Conservation (phyloP, 2,797 vertebrate genomes). For the Leucoraja ocellata region DNA sequence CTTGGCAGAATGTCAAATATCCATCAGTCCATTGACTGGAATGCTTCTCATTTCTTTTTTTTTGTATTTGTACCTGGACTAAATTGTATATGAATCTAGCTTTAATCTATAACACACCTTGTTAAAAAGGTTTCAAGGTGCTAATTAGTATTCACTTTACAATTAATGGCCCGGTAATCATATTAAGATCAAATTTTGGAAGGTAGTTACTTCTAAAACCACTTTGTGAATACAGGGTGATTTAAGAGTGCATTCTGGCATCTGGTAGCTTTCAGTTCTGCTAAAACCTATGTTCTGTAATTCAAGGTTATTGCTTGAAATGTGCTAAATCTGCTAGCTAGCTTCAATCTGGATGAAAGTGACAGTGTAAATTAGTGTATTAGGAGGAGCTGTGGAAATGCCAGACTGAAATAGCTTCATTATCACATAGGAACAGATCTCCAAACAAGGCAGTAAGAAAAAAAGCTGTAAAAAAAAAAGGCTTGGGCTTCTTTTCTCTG, state of each 20-base stretch:
- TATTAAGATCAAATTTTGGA: background rate
- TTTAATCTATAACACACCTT: background rate
- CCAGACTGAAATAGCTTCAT: slow-evolving; percentile 32
- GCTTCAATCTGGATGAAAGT: slow-evolving; percentile 24
- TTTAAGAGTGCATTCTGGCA: background rate
- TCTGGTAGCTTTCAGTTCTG: background rate
- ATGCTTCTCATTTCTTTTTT: background rate
- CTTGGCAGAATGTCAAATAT: background rate
- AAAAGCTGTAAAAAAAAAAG: background rate
- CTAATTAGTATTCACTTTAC: background rate
- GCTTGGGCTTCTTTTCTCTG: background rate
- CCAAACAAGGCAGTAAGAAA: background rate
- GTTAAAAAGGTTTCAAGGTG: too few species aligned
- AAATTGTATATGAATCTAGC: background rate
- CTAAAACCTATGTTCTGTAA: background rate
- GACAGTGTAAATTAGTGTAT: slow-evolving; percentile 12
- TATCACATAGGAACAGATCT: background rate
- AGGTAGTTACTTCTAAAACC: background rate
- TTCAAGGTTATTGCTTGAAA: slow-evolving; percentile 2
- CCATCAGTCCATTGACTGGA: background rate
- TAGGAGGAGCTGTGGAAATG: slow-evolving; percentile 8
- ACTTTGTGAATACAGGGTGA: background rate
- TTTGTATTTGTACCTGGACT: background rate
- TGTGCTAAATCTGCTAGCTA: slow-evolving; percentile 2
- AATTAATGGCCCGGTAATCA: background rate